phyloP scores from a whole-genome alignment of 2,113 vertebrate genomes.

The Panthera uncia region DNA sequence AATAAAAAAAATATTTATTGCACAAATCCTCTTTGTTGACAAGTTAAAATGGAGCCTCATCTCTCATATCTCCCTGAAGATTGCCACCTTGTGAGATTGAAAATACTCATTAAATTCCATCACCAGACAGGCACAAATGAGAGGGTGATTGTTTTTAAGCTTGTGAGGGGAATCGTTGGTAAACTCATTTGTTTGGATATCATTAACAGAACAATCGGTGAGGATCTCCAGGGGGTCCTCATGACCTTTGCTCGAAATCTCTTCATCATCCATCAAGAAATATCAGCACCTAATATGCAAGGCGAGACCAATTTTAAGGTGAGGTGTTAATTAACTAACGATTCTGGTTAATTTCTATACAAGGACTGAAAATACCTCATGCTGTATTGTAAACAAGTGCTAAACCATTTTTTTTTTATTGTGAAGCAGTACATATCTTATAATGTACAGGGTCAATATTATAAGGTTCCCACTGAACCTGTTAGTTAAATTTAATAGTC shows the following conservation, averaged over 20 bases:
- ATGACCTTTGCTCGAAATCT: constrained; percentile 98
- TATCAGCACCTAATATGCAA: constrained; percentile 96
- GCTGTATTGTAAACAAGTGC: constrained; percentile 88
- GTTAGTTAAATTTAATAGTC: constrained; percentile 89
- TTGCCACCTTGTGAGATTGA: constrained; percentile 90
- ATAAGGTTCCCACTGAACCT: constrained; percentile 81
- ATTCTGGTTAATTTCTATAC: constrained; percentile 89
- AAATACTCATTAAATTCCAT: constrained; percentile 95
- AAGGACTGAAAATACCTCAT: constrained; percentile 87
- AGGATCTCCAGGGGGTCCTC: constrained; percentile 95
- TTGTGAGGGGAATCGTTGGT: constrained; percentile 90
- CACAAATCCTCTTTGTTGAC: constrained; percentile 89
- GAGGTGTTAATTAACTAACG: constrained; percentile 96
- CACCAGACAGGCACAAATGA: constrained; percentile 89
- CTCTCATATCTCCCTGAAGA: constrained; percentile 92
- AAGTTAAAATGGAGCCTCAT: constrained; percentile 91
- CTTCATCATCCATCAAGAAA: constrained; percentile 99
- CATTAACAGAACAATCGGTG: constrained; percentile 96
- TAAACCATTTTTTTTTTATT: constrained; percentile 83
- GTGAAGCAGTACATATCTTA: constrained; percentile 74
- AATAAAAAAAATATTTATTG: constrained; percentile 94
- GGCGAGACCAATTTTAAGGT: constrained; percentile 97
- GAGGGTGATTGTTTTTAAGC: constrained; percentile 94
- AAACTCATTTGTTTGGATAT: constrained; percentile 95
- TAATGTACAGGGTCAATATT: constrained; percentile 81